These are phyloP conservation scores for Lycopodina hypogea DNA, from an alignment of 37 sponge, comb jelly and placozoan genomes.

Conservation along the genomic window DNA sequence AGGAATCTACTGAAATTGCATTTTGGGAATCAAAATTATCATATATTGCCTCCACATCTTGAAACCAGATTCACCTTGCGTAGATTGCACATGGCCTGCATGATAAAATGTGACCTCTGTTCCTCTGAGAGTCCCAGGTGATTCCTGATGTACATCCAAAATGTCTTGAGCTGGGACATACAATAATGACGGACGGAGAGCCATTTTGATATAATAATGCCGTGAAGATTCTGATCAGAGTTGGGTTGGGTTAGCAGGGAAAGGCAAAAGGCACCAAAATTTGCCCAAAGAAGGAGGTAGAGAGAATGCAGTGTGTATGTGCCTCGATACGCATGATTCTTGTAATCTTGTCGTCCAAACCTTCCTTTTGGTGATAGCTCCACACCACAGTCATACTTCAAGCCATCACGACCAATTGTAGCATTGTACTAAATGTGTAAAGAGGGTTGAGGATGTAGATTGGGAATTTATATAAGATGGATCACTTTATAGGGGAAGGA, in stretches of 20 bases:
- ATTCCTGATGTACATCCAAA: constrained; percentile 73
- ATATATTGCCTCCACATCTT: too few species aligned
- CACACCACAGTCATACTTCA: constrained; percentile 69
- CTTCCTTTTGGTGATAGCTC: constrained; percentile 77
- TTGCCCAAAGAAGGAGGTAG: constrained; percentile 77
- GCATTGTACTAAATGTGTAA: constrained; percentile 37
- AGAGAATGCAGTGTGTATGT: constrained; percentile 81
- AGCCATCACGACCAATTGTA: constrained; percentile 50
- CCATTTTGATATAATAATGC: constrained; percentile 76
- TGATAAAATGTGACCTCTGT: constrained; percentile 67
- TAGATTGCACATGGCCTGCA: constrained; percentile 25
- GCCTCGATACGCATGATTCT: constrained; percentile 53
- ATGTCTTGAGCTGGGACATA: constrained; percentile 61
- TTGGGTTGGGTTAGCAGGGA: constrained; percentile 66
- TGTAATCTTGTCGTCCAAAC: constrained; percentile 77
- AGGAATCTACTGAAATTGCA: not conserved
- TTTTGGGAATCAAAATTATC: too few species aligned
- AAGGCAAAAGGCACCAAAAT: constrained; percentile 79
- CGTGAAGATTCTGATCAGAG: constrained; percentile 45
- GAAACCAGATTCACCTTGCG: constrained; percentile 50
- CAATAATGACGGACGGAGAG: constrained; percentile 81
- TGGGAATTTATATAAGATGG: too few species aligned
- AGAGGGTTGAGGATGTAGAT: not conserved
- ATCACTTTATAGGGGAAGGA: too few species aligned
- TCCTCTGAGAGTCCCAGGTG: constrained; percentile 71